These are phyloP conservation scores for Geotrypetes seraphini DNA, from an alignment of 2,797 vertebrate genomes.

Conservation along the genomic window DNA sequence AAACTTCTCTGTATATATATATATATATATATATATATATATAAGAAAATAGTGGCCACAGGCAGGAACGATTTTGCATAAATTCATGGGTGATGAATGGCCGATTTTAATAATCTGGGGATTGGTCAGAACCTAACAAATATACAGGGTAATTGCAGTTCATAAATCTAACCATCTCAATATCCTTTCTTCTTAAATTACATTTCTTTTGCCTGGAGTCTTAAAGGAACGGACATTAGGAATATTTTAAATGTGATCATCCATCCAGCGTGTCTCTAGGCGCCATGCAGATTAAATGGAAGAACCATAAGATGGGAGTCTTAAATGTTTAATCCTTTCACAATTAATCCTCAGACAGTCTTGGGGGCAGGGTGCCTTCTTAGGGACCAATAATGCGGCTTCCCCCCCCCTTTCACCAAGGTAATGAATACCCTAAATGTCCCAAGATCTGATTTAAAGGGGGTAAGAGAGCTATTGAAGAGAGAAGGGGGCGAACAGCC, in stretches of 20 bases:
- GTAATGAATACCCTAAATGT: slow-evolving; percentile 63
- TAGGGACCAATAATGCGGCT: slow-evolving; percentile 61
- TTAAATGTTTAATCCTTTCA: slow-evolving; percentile 88
- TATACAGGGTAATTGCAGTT: slow-evolving; percentile 58
- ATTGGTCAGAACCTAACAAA: slow-evolving; percentile 69
- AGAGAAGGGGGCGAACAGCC: slow-evolving; percentile 42
- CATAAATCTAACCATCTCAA: slow-evolving; percentile 63
- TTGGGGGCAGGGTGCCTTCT: slow-evolving; percentile 70
- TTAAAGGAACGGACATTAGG: slow-evolving; percentile 71
- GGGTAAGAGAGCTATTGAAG: slow-evolving; percentile 47
- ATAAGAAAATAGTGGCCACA: slow-evolving; percentile 64
- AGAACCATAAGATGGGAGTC: slow-evolving; percentile 84
- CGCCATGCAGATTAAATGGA: slow-evolving; percentile 87
- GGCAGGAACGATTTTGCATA: slow-evolving; percentile 61
- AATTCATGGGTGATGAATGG: slow-evolving; percentile 69
- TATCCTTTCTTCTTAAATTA: slow-evolving; percentile 70
- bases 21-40: no score
- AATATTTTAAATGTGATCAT: slow-evolving; percentile 82
- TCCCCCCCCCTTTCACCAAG: slow-evolving; percentile 60
- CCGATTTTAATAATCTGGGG: slow-evolving; percentile 66
- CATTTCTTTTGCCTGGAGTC: slow-evolving; percentile 71
- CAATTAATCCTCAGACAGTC: slow-evolving; percentile 81
- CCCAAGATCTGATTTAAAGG: slow-evolving; percentile 24
- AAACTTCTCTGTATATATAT: slow-evolving; percentile 50
- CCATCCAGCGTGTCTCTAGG: slow-evolving; percentile 79